phyloP scores from a whole-genome alignment of 2,797 vertebrate species.

The Carduelis carduelis region DNA sequence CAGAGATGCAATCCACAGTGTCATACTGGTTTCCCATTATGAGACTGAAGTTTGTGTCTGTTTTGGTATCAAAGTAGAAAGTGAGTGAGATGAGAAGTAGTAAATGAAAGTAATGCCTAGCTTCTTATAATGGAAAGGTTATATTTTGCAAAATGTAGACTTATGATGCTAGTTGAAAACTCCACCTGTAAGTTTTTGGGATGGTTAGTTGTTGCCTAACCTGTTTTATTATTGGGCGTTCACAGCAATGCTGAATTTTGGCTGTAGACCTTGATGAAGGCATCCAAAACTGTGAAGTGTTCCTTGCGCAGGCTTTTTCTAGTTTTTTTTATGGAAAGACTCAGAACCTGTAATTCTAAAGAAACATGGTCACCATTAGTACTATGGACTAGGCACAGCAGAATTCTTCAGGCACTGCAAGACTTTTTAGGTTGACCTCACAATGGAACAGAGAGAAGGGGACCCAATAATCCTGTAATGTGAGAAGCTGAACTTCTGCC shows the following conservation, averaged over 20 bases:
- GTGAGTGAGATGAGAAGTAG: neutral
- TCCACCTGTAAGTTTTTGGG: neutral
- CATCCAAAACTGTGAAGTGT: neutral
- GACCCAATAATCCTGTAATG: neutral
- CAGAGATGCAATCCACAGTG: neutral
- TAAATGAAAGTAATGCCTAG: neutral
- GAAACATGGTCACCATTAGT: neutral
- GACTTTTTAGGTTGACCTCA: neutral
- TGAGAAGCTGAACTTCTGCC: neutral
- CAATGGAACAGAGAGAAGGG: neutral
- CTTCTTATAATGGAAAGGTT: neutral
- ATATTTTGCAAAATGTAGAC: neutral
- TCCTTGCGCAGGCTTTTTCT: neutral
- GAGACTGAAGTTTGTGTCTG: neutral
- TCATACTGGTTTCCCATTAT: neutral
- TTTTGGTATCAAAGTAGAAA: neutral
- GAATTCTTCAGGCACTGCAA: neutral
- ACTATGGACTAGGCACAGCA: neutral
- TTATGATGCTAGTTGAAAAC: neutral
- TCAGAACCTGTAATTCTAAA: neutral
- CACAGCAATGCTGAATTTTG: neutral
- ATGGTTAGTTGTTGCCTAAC: neutral
- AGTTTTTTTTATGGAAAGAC: neutral
- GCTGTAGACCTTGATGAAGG: neutral
- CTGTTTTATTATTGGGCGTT: fast-evolving